Evolutionary conservation across 2,888 invertebrate species (phyloP).

Genomic region (Acanthosepion lycidas): DNA sequence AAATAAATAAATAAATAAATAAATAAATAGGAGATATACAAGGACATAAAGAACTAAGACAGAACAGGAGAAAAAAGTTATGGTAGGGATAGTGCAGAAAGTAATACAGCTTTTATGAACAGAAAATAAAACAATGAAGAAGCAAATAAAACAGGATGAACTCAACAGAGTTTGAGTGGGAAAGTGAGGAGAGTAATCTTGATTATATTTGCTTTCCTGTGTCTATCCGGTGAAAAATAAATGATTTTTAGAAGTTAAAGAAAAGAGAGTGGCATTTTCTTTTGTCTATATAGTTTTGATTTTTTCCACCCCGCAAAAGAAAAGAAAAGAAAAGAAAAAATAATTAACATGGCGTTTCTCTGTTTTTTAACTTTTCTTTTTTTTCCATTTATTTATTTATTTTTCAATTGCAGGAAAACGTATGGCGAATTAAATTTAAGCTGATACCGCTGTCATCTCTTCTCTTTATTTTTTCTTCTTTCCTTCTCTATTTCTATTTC

Average conservation of each 20-base stretch:
- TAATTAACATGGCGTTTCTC: background rate
- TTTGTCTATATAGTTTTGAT: too few relatives aligned
- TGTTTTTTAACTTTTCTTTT: background rate
- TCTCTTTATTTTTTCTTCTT: background rate
- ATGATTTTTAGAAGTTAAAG: background rate
- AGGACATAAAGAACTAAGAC: too few relatives aligned
- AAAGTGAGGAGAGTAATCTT: background rate
- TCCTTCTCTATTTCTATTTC: too few relatives aligned
- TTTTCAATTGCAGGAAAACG: background rate
- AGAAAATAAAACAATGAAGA: background rate
- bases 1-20: too few relatives aligned
- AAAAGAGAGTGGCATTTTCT: background rate
- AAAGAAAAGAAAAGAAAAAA: background rate
- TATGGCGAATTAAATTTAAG: background rate
- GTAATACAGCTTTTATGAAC: background rate
- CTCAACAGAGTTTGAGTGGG: background rate
- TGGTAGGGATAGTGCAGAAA: too few relatives aligned
- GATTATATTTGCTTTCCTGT: background rate
- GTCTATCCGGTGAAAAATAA: background rate
- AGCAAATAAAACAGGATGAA: background rate
- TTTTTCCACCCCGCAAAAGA: too few relatives aligned
- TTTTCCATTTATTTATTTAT: background rate
- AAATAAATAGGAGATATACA: too few relatives aligned
- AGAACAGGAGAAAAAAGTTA: too few relatives aligned
- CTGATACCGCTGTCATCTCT: background rate